Base-by-base conservation (phyloP, 23 tunicate species). In the Halocynthia roretzi region DNA sequence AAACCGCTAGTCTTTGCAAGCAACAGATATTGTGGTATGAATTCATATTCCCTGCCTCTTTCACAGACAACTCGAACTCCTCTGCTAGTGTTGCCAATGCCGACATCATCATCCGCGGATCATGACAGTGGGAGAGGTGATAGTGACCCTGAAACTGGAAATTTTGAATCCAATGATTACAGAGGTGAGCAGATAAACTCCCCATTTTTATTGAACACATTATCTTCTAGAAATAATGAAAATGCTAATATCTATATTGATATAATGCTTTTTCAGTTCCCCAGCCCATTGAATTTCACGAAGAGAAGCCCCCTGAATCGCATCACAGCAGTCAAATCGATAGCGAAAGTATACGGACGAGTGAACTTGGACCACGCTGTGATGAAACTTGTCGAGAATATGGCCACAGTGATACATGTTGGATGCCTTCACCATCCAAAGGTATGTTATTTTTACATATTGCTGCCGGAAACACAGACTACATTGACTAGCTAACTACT, bases 371-470 rank as follows among this genome's bases (percentile, higher is more conserved):
- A 21, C 68, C 85, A 5, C 71, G 65, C 52, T 91, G 97, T 61
- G 58, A 80, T 10, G 87, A 81, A 53, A 74, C 75, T 6, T 91
- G 97, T 72, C 61, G 80, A 54, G 60, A 58, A 23, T 81, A 80
- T 52, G 97, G 97, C 63, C 97, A 91, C 77, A 91, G 97, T 55
- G 97, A 91, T 51, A 64, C 86, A 9, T 91, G 97, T 64, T 91
- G 97, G 97, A 91, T 91, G 97, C 97, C 97, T n/a, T 62, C 86
- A 17, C 80, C 72, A 51, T 51, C 58, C 63, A 21, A 50, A 23
- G 85, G 85, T 81, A 80, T 18, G 68, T 15, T 74, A 74, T 6
- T 5, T 54, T 54, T 54, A 6, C 44, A 1, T 31, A 31, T 31
- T 31, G 44, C 44, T 31, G 44, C 44, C 44, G 44, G 4, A 31